Evolutionary conservation across 2,888 invertebrate species (phyloP).

Genomic region (Selenia dentaria): DNA sequence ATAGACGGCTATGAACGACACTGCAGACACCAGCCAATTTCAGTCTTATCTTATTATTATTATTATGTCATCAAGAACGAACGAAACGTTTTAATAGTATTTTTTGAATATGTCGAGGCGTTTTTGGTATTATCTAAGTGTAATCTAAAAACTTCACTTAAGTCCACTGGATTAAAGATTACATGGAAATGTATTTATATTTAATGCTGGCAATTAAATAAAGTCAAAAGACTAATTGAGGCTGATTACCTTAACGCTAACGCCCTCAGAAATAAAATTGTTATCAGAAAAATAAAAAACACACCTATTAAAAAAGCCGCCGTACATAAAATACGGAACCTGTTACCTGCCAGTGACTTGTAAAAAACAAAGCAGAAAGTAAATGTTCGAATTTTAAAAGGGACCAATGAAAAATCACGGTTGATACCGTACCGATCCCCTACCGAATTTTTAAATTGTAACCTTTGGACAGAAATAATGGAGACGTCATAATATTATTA

Average conservation of each 20-base stretch:
- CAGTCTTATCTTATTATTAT: no score
- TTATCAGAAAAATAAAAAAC: constrained; percentile 31
- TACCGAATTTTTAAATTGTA: constrained; percentile 75
- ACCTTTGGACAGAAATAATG: constrained; percentile 39
- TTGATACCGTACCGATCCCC: constrained; percentile 61
- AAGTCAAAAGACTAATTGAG: constrained; percentile 23
- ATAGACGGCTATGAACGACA: no score
- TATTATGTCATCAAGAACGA: no score
- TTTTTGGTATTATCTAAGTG: no score
- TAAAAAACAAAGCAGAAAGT: constrained; percentile 41
- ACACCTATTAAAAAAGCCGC: constrained; percentile 35
- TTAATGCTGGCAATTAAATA: constrained; percentile 14
- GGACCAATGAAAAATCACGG: constrained; percentile 71
- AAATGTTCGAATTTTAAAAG: constrained; percentile 59
- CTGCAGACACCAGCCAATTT: no score
- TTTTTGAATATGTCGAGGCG: no score
- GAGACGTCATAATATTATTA: constrained; percentile 10
- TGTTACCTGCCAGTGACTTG: constrained; percentile 41
- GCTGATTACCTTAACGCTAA: constrained; percentile 15
- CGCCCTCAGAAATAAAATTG: constrained; percentile 29
- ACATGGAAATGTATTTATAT: neutral
- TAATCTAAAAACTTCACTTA: no score
- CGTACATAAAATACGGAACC: constrained; percentile 44
- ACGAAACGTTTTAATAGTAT: no score
- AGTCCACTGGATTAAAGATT: no score